Evolutionary conservation across 2,113 vertebrate genomes (phyloP).

Genomic region (Poeciliopsis occidentalis): DNA sequence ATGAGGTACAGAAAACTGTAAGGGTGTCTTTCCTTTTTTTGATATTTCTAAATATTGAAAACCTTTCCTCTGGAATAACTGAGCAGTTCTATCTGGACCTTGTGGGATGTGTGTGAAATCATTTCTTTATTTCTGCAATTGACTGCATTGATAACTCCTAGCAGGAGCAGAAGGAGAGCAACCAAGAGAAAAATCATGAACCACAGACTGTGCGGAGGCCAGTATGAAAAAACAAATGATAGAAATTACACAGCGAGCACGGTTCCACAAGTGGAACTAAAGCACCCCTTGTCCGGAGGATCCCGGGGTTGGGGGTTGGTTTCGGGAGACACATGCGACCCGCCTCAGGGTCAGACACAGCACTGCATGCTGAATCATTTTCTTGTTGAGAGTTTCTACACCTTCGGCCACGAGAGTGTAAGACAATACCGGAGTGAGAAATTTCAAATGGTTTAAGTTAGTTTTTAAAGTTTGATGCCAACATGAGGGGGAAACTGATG

Average conservation of each 20-base stretch:
- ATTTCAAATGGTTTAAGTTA: conserved; percentile 19
- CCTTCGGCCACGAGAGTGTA: conserved; percentile 18
- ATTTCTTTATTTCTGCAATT: conserved; percentile 71
- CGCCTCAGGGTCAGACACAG: conserved; percentile 9
- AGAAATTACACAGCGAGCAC: conserved; percentile 26
- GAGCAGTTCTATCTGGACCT: conserved; percentile 61
- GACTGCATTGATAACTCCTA: conserved; percentile 42
- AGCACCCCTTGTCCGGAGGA: conserved; percentile 31
- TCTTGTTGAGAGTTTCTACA: conserved; percentile 2
- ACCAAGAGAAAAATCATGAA: conserved; percentile 14
- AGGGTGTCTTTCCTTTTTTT: conserved; percentile 35
- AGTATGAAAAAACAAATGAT: conserved; percentile 44
- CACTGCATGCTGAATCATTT: conserved; percentile 32
- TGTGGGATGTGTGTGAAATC: conserved; percentile 68
- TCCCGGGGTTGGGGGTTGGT: conserved; percentile 10
- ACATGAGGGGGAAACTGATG: conserved; percentile 31
- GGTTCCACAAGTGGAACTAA: conserved; percentile 32
- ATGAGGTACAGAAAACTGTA: conserved; percentile 19
- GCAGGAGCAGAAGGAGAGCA: conserved; percentile 28
- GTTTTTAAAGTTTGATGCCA: conserved; percentile 29
- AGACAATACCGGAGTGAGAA: conserved; percentile 26
- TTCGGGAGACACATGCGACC: conserved; percentile 24
- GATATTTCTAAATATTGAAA: conserved; percentile 38
- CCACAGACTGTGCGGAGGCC: conserved; percentile 40
- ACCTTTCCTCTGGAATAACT: conserved; percentile 21